These are phyloP conservation scores for Trilocha varians DNA, from an alignment of 2,888 invertebrate species.

Conservation along the genomic window DNA sequence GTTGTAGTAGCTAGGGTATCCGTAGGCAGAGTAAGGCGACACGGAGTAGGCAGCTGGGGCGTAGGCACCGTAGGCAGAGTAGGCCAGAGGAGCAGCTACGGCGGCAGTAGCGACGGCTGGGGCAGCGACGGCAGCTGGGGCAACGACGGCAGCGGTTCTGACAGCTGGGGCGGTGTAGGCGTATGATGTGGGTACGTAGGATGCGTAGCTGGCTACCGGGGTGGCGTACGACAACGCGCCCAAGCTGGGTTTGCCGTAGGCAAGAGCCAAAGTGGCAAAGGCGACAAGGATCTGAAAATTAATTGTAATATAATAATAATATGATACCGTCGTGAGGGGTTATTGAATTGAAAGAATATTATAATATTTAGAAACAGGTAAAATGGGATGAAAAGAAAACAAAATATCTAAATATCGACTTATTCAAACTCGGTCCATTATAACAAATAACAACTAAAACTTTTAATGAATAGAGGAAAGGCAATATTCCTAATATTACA, in stretches of 20 bases:
- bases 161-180: constrained; percentile 13
- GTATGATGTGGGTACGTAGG: not conserved
- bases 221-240: constrained; percentile 11
- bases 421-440: too few species aligned
- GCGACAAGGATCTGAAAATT: constrained; percentile 2
- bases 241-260: not conserved
- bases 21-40: constrained; percentile 5
- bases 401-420: too few species aligned
- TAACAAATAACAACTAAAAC: too few species aligned
- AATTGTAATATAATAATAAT: not conserved
- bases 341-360: too few species aligned
- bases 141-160: constrained; percentile 6
- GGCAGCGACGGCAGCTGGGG: constrained; percentile 4
- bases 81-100: constrained; percentile 5
- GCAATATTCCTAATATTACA: too few species aligned
- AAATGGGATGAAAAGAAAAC: too few species aligned
- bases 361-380: too few species aligned
- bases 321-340: too few species aligned
- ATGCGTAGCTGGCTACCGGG: not conserved
- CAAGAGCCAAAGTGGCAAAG: constrained; percentile 12
- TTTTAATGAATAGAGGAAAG: too few species aligned
- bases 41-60: constrained; percentile 6
- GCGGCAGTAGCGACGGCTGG: constrained; percentile 3
- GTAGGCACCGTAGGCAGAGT: constrained; percentile 4
- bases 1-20: not conserved